Evolutionary conservation across 2,113 vertebrate genomes (phyloP).

Genomic region (Shinisaurus crocodilurus): DNA sequence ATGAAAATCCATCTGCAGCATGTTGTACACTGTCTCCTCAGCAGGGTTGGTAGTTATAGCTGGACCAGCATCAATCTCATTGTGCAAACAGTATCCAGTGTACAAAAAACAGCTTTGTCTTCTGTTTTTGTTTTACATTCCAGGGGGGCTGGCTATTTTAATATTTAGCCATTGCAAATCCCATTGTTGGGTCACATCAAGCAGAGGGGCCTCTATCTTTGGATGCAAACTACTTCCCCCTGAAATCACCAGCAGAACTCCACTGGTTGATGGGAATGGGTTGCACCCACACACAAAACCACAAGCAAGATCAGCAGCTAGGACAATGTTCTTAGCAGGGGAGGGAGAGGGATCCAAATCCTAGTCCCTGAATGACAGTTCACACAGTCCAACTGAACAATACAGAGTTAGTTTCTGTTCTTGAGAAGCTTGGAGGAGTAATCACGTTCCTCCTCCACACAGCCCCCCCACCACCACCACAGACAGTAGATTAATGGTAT

Average conservation of each 20-base stretch:
- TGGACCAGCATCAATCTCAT: not conserved
- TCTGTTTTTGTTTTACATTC: not conserved
- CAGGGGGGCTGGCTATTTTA: not conserved
- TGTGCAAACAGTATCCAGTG: not conserved
- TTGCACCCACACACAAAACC: not conserved
- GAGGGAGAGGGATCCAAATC: not conserved
- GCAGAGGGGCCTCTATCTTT: not conserved
- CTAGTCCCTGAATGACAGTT: not conserved
- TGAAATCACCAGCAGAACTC: not conserved
- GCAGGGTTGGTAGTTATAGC: not conserved
- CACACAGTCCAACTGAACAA: not conserved
- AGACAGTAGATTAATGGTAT: conserved; percentile 19
- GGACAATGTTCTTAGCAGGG: not conserved
- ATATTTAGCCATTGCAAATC: not conserved
- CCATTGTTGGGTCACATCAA: not conserved
- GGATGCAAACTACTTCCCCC: too few species aligned
- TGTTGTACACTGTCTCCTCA: not conserved
- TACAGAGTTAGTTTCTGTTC: not conserved
- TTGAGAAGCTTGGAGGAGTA: not conserved
- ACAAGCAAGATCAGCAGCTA: not conserved
- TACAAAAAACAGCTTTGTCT: not conserved
- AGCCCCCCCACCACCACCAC: not conserved
- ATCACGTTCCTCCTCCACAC: not conserved
- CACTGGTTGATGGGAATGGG: not conserved
- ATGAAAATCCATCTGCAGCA: not conserved